Evolutionary conservation across 2,797 vertebrate species (phyloP).

Genomic region (Triplophysa yarkandensis): DNA sequence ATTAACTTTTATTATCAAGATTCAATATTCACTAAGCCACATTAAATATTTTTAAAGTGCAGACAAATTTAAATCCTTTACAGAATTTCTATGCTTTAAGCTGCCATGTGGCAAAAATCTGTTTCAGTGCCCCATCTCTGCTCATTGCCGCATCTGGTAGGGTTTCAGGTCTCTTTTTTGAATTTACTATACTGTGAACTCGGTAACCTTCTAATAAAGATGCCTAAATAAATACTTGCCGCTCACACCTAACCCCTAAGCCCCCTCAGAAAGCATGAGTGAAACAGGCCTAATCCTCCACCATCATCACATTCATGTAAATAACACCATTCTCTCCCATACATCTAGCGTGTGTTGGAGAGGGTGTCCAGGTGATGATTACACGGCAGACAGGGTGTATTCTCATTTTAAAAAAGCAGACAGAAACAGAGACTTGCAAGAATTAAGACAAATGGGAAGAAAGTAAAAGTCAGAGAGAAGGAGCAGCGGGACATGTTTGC

Average conservation of each 20-base stretch:
- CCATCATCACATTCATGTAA: constrained; percentile 36
- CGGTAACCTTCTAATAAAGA: not conserved
- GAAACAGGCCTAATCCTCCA: constrained; percentile 23
- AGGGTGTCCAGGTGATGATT: constrained; percentile 48
- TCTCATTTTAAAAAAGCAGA: constrained; percentile 42
- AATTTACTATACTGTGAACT: not conserved
- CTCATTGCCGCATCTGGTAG: not conserved
- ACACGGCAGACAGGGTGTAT: constrained; percentile 47
- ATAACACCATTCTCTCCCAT: constrained; percentile 30
- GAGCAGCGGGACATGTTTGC: constrained; percentile 46
- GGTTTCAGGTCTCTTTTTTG: not conserved
- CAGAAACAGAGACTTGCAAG: constrained; percentile 22
- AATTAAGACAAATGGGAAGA: constrained; percentile 35
- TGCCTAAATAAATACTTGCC: not conserved
- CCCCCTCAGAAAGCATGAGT: not conserved
- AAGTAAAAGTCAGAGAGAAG: constrained; percentile 29
- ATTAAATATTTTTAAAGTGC: too few species aligned
- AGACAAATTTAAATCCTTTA: too few species aligned
- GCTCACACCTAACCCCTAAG: constrained; percentile 1
- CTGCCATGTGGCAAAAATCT: not conserved
- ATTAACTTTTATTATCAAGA: too few species aligned
- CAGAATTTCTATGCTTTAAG: too few species aligned
- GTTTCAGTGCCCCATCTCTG: not conserved
- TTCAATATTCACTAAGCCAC: too few species aligned
- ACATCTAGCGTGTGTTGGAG: constrained; percentile 38